phyloP scores from a whole-genome alignment of 92 coral and sea anemone species.

The Paramuricea clavata region DNA sequence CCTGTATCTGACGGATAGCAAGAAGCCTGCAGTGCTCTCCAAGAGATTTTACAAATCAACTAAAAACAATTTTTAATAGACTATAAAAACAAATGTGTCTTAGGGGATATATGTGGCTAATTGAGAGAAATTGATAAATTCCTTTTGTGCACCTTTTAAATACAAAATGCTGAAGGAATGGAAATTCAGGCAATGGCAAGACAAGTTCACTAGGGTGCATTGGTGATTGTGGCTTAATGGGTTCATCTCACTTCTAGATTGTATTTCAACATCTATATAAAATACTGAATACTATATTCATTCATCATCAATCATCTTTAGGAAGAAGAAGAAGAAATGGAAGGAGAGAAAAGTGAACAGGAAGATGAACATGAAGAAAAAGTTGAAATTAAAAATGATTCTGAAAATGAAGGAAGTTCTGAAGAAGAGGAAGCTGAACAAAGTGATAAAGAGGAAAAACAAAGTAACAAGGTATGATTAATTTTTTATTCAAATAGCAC shows the following conservation, averaged over 20 bases:
- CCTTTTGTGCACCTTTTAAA: no score
- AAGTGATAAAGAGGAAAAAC: slow-evolving; percentile 48
- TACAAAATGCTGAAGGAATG: no score
- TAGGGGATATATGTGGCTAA: no score
- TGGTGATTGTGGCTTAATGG: no score
- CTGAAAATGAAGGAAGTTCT: slow-evolving; percentile 60
- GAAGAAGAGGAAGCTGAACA: slow-evolving; percentile 32
- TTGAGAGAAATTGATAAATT: no score
- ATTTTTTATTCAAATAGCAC: not conserved
- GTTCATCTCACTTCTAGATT: not conserved
- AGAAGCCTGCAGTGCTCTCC: no score
- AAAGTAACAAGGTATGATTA: slow-evolving; percentile 14
- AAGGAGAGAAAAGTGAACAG: not conserved
- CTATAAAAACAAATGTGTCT: no score
- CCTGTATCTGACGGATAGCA: no score
- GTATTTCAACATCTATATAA: not conserved
- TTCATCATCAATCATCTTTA: not conserved
- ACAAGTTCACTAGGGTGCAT: no score
- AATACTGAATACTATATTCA: not conserved
- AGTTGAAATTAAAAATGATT: slow-evolving; percentile 29
- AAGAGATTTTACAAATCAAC: no score
- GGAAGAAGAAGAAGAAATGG: slow-evolving; percentile 7
- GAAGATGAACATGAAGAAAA: slow-evolving; percentile 39
- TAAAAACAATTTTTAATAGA: no score
- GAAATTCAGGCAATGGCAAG: no score